These are phyloP conservation scores for Pao palembangensis DNA, from an alignment of 2,113 vertebrate genomes.

Conservation along the genomic window DNA sequence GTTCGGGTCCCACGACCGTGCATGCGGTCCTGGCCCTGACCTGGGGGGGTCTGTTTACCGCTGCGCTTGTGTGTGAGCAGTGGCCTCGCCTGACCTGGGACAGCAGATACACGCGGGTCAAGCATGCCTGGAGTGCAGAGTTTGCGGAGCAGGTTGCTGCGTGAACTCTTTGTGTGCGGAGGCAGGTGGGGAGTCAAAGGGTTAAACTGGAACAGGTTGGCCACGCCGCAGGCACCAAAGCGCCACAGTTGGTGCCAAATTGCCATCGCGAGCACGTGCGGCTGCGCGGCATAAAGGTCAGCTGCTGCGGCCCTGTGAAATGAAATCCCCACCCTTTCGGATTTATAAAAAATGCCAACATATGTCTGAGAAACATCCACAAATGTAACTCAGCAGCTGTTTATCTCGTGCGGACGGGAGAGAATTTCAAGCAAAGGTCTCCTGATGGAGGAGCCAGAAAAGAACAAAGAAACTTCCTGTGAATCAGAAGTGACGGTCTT, in stretches of 20 bases:
- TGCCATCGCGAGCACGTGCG: too few species aligned
- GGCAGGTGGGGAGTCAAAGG: slow-evolving; percentile 58
- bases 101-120: slow-evolving; percentile 49
- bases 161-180: slow-evolving; percentile 29
- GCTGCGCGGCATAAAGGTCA: too few species aligned
- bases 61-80: not conserved
- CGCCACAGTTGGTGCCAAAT: slow-evolving; percentile 22
- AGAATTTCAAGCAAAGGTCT: too few species aligned
- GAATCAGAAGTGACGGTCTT: slow-evolving; percentile 41
- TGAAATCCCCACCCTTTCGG: slow-evolving; percentile 13
- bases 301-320: slow-evolving; percentile 38
- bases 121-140: slow-evolving; percentile 48
- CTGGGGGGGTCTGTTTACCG: slow-evolving; percentile 25
- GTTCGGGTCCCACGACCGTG: slow-evolving; percentile 14
- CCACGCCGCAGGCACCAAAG: slow-evolving; percentile 17
- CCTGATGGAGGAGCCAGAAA: too few species aligned
- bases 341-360: slow-evolving; percentile 27
- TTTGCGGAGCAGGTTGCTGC: slow-evolving; percentile 49
- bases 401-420: too few species aligned
- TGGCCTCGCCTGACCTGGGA: slow-evolving; percentile 35
- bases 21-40: slow-evolving; percentile 32
- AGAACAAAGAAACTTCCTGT: slow-evolving; percentile 42
- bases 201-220: slow-evolving; percentile 61
- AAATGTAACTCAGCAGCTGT: too few species aligned
- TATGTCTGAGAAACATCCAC: not conserved